These are phyloP conservation scores for Artibeus jamaicensis DNA, from an alignment of 2,797 vertebrate species.

Conservation along the genomic window DNA sequence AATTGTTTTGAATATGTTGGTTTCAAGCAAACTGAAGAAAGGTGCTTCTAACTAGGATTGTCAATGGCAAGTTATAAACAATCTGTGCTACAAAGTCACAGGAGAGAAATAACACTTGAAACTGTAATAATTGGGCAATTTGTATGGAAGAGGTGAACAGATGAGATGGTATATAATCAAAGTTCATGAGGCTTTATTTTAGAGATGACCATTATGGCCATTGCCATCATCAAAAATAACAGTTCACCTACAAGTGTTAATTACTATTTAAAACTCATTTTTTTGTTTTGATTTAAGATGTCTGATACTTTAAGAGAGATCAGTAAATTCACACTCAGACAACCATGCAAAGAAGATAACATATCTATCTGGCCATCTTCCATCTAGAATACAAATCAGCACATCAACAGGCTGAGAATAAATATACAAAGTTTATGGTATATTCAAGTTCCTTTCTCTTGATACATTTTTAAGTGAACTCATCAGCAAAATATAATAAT, in stretches of 20 bases:
- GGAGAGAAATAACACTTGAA: neutral
- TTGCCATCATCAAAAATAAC: neutral
- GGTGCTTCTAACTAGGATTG: neutral
- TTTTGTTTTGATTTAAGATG: neutral
- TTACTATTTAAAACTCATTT: neutral
- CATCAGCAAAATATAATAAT: neutral
- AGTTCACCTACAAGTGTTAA: neutral
- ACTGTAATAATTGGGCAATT: neutral
- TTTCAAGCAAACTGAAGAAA: neutral
- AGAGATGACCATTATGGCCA: neutral
- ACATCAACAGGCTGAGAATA: neutral
- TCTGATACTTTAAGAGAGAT: neutral
- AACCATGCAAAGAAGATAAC: neutral
- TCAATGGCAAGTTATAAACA: neutral
- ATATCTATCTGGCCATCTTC: neutral
- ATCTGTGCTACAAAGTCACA: neutral
- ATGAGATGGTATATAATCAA: neutral
- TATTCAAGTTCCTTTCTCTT: neutral
- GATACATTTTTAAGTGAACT: neutral
- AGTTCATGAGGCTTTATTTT: neutral
- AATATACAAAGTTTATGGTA: neutral
- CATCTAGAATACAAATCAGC: neutral
- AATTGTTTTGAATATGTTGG: neutral
- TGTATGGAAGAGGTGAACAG: neutral
- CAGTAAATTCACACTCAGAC: neutral